Evolutionary conservation across 2,113 vertebrate genomes (phyloP), one percentile per base, ranked within the genome.

Genomic region (Aspidoscelis tigris): DNA sequence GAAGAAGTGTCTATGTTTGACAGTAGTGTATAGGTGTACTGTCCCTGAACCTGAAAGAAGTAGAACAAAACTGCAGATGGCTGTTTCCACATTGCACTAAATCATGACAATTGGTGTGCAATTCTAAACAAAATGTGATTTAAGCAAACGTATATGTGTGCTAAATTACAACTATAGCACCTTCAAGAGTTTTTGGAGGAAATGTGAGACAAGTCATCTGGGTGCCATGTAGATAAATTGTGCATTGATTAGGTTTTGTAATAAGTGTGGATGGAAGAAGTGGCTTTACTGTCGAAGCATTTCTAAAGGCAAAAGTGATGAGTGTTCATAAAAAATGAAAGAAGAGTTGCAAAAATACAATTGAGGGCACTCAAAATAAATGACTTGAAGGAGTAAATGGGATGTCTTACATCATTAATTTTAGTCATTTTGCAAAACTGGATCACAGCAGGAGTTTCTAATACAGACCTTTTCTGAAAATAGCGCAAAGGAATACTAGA

Each of bases 351-450:
- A 77, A 77, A 84, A 84, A 69, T 55, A 58, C 64, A 77, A 77
- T 43, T 84, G 47, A 70, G 47, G 50, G 24, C 26, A 78, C 47
- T 72, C 39, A 64, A 24, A 78, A 64, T 33, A 78, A 78, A 84
- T 70, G 24, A 12, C 50, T 69, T 69, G 21, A 58, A 69, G 68
- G 33, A 58, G 22, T 75, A 80, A 84, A 58, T 47, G 10, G 41
- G 33, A 16, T 64, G 75, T 61, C 64, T 83, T 68, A 76, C 81
- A 68, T 83, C 75, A 70, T 78, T 84, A 72, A 78, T 78, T 78
- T 84, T 71, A 58, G 75, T 84, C 68, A 72, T 78, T 84, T 78
- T 72, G 70, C 41, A 47, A 64, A 61, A 58, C 53, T 22, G 41
- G 6, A 72, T 61, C 76, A 72, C 68, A 72, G 68, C 53, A 71